Percentiles rank a stretch among this genome's conserved stretches.
These are phyloP conservation scores for Pseudochirops cupreus DNA, from an alignment of 2,797 vertebrate genomes.

Conservation along the genomic window DNA sequence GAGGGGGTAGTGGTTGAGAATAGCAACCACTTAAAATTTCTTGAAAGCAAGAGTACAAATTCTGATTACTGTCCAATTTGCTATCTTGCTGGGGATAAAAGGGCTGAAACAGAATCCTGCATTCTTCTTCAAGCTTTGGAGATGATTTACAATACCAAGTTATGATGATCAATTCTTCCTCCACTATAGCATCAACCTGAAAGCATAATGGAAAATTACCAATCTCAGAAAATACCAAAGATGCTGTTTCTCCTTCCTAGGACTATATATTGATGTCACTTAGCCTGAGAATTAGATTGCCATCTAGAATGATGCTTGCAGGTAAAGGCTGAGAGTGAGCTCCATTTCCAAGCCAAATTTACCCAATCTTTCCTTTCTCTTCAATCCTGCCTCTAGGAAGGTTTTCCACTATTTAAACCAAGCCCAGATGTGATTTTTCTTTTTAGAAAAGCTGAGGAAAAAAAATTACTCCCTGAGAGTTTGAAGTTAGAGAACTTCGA, in stretches of 20 bases:
- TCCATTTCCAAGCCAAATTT: neutral
- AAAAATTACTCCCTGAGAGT: neutral
- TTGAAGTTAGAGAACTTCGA: neutral
- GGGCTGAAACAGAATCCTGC: neutral
- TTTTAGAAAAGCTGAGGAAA: neutral
- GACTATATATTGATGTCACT: neutral
- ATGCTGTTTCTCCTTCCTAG: neutral
- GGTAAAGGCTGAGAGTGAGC: neutral
- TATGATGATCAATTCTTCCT: neutral
- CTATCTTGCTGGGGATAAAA: neutral
- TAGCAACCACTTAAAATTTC: neutral
- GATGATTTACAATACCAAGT: neutral
- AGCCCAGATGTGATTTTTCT: neutral
- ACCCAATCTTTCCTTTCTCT: neutral
- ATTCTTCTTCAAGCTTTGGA: neutral
- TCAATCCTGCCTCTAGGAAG: neutral
- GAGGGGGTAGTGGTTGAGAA: neutral
- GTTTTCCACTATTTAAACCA: neutral
- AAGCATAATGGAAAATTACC: neutral
- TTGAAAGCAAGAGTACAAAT: neutral
- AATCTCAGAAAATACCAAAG: neutral
- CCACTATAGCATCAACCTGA: neutral
- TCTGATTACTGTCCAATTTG: neutral
- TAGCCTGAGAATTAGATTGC: neutral
- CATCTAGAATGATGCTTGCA: neutral